Percentiles rank a stretch among this genome's conserved stretches.
Conservation (phyloP, 2,888 invertebrate species). For the Eulithis prunata region DNA sequence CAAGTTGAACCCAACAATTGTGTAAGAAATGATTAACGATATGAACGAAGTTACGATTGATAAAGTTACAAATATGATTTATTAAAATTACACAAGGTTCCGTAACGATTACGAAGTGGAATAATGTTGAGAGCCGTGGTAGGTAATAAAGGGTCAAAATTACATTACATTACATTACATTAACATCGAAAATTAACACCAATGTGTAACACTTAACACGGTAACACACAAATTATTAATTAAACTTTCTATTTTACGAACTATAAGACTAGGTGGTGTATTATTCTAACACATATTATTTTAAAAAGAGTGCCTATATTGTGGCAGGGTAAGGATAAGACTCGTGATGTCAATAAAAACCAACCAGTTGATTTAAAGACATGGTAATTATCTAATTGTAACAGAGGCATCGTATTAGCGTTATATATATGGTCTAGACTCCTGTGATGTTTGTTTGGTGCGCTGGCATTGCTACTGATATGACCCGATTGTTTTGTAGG, state of each 20-base stretch:
- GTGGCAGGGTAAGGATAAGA: slow-evolving; percentile 11
- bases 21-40: slow-evolving; percentile 35
- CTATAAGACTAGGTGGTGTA: slow-evolving; percentile 19
- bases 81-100: background rate
- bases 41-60: slow-evolving; percentile 38
- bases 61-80: slow-evolving; percentile 22
- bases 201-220: slow-evolving; percentile 14
- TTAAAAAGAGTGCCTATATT: slow-evolving; percentile 13
- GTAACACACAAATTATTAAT: slow-evolving; percentile 30
- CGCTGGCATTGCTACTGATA: too few species aligned
- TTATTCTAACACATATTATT: slow-evolving; percentile 20
- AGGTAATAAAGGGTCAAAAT: slow-evolving; percentile 8
- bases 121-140: background rate
- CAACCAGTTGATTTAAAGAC: background rate
- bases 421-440: background rate
- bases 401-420: background rate
- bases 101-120: background rate
- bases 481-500: too few species aligned
- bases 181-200: slow-evolving; percentile 20
- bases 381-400: background rate
- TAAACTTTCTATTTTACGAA: slow-evolving; percentile 23
- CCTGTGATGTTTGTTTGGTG: background rate
- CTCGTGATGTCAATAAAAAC: slow-evolving; percentile 13
- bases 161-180: slow-evolving; percentile 26
- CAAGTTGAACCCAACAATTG: slow-evolving; percentile 32